These are phyloP conservation scores for Galago senegalensis DNA, from an alignment of 2,797 vertebrate species.

Conservation along the genomic window DNA sequence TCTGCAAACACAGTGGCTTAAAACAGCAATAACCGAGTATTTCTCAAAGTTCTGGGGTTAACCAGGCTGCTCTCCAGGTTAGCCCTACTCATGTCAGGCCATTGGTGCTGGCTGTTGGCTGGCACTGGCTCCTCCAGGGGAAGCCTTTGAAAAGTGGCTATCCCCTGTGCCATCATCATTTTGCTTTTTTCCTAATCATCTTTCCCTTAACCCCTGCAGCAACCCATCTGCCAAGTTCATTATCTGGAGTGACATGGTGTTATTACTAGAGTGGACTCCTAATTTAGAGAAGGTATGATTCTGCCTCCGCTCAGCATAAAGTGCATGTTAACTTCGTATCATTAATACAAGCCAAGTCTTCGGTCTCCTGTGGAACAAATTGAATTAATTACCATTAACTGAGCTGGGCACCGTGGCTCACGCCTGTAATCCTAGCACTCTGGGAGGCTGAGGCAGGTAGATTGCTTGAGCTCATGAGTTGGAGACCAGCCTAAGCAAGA, in stretches of 20 bases:
- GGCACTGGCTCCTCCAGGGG: neutral
- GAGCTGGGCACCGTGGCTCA: too few relatives aligned
- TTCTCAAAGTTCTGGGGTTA: neutral
- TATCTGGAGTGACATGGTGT: neutral
- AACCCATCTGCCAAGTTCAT: neutral
- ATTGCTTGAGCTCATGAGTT: too few relatives aligned
- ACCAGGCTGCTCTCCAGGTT: neutral
- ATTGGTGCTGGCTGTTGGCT: accelerated
- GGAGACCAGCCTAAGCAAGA: too few relatives aligned
- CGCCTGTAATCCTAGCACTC: too few relatives aligned
- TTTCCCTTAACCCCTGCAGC: neutral
- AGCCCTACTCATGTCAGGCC: neutral
- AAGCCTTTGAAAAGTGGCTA: neutral
- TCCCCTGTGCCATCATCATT: neutral
- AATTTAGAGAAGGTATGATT: neutral
- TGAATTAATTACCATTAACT: constrained; percentile 63
- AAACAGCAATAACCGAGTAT: neutral
- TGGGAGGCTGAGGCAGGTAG: too few relatives aligned
- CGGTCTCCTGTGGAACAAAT: neutral
- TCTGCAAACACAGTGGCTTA: neutral
- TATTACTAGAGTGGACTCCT: neutral
- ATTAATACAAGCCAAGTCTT: constrained; percentile 23
- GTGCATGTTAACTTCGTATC: constrained; percentile 74
- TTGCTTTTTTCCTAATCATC: neutral
- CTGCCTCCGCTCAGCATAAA: constrained; percentile 76